Conservation (phyloP, 2,113 vertebrate species). For the Proterorhinus semilunaris region DNA sequence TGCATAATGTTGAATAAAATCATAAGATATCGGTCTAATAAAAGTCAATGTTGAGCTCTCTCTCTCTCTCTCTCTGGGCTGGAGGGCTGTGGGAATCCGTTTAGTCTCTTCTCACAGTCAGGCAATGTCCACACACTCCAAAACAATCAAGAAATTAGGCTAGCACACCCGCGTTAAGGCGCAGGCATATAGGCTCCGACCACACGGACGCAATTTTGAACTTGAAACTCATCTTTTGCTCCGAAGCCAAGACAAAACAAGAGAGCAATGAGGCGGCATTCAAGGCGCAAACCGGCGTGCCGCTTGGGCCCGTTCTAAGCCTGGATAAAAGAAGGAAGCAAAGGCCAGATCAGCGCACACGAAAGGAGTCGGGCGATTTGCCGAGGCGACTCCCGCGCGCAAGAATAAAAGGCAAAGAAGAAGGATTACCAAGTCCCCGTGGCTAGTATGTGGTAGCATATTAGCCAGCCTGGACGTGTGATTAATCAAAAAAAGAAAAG, state of each 20-base stretch:
- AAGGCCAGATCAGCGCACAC: no score
- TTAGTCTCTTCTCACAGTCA: constrained; percentile 10
- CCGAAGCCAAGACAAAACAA: neutral
- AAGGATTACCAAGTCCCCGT: neutral
- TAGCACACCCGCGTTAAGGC: neutral
- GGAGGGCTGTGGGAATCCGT: constrained; percentile 28
- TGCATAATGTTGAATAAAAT: constrained; percentile 69
- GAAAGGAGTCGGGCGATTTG: neutral
- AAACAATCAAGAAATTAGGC: neutral
- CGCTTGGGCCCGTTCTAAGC: neutral
- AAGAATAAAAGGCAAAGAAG: neutral
- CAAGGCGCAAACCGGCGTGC: no score
- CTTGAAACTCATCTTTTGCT: neutral
- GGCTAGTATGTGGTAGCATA: constrained; percentile 4
- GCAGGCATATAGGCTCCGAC: neutral
- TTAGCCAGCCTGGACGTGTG: neutral
- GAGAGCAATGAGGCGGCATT: neutral
- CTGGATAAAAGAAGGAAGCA: neutral
- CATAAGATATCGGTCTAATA: constrained; percentile 43
- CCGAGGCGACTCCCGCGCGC: neutral
- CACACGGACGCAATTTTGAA: neutral
- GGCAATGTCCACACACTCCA: constrained; percentile 7
- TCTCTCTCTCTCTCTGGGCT: constrained; percentile 18
- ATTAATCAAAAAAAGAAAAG: neutral
- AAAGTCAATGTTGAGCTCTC: constrained; percentile 40